These are phyloP conservation scores for Conistra vaccinii DNA, from an alignment of 2,888 invertebrate genomes.

Conservation along the genomic window DNA sequence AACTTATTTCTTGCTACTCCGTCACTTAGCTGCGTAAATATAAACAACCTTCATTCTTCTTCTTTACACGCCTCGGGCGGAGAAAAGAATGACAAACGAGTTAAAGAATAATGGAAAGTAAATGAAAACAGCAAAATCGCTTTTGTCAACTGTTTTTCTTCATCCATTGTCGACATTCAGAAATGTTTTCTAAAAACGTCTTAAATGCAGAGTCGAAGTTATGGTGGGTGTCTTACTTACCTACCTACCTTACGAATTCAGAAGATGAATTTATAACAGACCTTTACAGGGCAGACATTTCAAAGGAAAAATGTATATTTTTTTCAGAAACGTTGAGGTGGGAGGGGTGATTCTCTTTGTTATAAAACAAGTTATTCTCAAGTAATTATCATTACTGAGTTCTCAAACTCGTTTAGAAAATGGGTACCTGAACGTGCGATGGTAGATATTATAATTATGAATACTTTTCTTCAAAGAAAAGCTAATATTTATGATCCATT, in stretches of 20 bases:
- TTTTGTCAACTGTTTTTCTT: conserved; percentile 86
- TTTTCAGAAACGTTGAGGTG: conserved; percentile 61
- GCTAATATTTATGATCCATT: conserved; percentile 25
- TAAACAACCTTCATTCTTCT: conserved; percentile 87
- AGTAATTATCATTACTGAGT: conserved; percentile 55
- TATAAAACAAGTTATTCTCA: conserved; percentile 45
- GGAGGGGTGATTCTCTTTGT: conserved; percentile 57
- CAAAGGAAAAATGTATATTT: conserved; percentile 62
- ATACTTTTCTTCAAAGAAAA: conserved; percentile 29
- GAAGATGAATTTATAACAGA: conserved; percentile 70
- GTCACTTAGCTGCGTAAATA: conserved; percentile 87
- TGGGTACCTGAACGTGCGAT: conserved; percentile 22
- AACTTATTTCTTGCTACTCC: conserved; percentile 81
- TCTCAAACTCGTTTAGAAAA: conserved; percentile 52
- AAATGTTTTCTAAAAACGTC: conserved; percentile 76
- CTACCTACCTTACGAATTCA: conserved; percentile 72
- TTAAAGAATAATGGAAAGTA: conserved; percentile 89
- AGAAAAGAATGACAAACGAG: conserved; percentile 89
- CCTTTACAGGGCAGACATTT: conserved; percentile 65
- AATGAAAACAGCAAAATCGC: conserved; percentile 89
- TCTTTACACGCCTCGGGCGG: conserved; percentile 82
- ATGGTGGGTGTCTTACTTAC: conserved; percentile 68
- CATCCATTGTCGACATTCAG: conserved; percentile 79
- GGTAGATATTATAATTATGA: conserved; percentile 39
- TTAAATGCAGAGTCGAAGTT: conserved; percentile 73